Conservation (phyloP, 2,113 vertebrate species). For the Neolamprologus cancellatus region DNA sequence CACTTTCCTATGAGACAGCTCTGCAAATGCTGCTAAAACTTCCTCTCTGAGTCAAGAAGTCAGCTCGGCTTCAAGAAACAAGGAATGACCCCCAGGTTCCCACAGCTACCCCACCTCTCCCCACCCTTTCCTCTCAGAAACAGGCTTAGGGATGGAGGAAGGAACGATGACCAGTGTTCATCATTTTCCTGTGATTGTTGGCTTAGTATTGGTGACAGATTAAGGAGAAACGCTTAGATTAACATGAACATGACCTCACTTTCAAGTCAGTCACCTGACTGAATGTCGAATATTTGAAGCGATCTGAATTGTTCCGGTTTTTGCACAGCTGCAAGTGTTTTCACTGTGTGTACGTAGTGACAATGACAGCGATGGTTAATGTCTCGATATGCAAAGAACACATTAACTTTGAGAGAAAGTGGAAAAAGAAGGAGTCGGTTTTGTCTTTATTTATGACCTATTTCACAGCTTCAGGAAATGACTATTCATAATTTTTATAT, state of each 20-base stretch:
- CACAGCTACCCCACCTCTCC: background rate
- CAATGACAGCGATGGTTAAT: background rate
- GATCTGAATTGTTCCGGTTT: background rate
- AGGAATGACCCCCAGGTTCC: background rate
- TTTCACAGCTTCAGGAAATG: background rate
- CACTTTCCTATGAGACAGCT: background rate
- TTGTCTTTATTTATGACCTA: background rate
- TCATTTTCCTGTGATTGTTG: constrained; percentile 28
- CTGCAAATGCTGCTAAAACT: background rate
- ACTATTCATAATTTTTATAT: background rate
- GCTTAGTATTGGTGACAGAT: background rate
- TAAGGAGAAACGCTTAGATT: background rate
- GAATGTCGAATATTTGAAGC: background rate
- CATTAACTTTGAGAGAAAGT: background rate
- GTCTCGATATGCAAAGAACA: background rate
- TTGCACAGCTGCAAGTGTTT: background rate
- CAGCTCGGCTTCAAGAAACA: background rate
- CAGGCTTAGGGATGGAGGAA: background rate
- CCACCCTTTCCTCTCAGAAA: constrained; percentile 27
- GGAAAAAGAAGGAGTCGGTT: background rate
- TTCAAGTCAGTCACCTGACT: background rate
- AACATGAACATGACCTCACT: background rate
- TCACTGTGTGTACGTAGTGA: background rate
- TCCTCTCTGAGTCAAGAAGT: background rate
- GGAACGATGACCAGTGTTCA: background rate